phyloP scores from a whole-genome alignment of 2,888 invertebrate genomes.

The Colostygia pectinataria region DNA sequence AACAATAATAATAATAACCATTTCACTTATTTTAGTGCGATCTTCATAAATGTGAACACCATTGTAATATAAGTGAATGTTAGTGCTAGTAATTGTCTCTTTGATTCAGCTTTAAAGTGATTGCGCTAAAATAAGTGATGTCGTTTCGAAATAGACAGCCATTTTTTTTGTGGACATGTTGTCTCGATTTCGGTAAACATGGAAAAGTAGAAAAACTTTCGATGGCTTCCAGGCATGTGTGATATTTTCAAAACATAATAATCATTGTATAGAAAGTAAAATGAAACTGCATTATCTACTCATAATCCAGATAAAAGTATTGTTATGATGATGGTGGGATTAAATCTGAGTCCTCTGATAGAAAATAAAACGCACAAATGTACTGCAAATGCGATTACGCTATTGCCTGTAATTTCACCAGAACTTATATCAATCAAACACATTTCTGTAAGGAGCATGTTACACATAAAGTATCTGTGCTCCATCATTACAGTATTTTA shows the following conservation, averaged over 20 bases:
- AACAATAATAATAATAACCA: constrained; percentile 47
- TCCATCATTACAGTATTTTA: too few species aligned
- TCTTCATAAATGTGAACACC: constrained; percentile 53
- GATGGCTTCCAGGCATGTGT: constrained; percentile 2
- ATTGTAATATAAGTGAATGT: constrained; percentile 32
- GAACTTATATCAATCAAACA: too few species aligned
- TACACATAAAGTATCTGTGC: too few species aligned
- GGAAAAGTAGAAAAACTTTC: neutral
- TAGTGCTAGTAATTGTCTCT: constrained; percentile 29
- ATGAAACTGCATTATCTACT: too few species aligned
- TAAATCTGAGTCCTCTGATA: too few species aligned
- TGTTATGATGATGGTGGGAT: too few species aligned
- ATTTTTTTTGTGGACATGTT: constrained; percentile 66
- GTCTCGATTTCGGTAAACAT: constrained; percentile 61
- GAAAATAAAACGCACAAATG: too few species aligned
- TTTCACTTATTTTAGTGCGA: constrained; percentile 54
- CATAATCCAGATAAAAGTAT: too few species aligned
- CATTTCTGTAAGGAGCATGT: too few species aligned
- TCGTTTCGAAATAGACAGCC: constrained; percentile 51
- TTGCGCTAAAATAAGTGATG: constrained; percentile 55
- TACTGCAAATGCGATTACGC: too few species aligned
- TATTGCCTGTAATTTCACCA: too few species aligned
- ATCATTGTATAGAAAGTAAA: neutral
- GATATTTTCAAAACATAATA: neutral
- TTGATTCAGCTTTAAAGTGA: constrained; percentile 57